Base-by-base conservation (phyloP, 2,797 vertebrate genomes). In the Myioborus miniatus region DNA sequence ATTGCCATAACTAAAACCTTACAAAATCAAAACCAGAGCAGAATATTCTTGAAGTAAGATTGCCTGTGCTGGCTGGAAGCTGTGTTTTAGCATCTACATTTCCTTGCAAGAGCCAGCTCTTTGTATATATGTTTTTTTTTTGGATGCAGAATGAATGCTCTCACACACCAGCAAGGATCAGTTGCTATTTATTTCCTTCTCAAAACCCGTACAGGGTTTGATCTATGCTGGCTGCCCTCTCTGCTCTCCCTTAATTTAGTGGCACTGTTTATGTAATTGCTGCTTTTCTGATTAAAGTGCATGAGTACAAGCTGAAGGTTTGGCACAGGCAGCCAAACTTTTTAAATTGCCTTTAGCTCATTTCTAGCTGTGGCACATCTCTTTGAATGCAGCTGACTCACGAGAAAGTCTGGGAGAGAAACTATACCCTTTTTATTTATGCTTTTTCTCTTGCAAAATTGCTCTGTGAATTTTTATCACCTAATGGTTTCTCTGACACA, bases 401-500 rank as follows among this genome's bases (percentile, higher is more conserved):
- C 0, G 0, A 68, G 72, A 71, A 94, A 91, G 39, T 19, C 83
- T 83, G 80, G 14, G 68, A 88, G 75, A 83, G 74, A 76, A 96
- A 82, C 0, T 0, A 60, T 65, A 50, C 67, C 67, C 75, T 83
- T 68, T 52, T 95, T 94, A 90, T 81, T 94, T 90, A 93, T 52
- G 65, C 44, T 79, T 90, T 80, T 94, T 94, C 72, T 76, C 65
- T 71, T 63, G 89, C 55, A 90, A 91, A 94, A 86, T 94, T 86
- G 62, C 85, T 94, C 80, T 72, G 83, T 88, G 87, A 81, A 88
- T 86, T 95, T 95, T 95, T 89, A 91, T 81, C 5, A 2, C 80
- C 43, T 79, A 86, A 86, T 95, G 77, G 83, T 74, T 95, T 95
- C 77, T 89, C 80, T 92, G 78, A 77, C 91, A 95, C 59, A 52